Conservation (phyloP, 2,888 invertebrate genomes). For the Nasonovia ribisnigri region DNA sequence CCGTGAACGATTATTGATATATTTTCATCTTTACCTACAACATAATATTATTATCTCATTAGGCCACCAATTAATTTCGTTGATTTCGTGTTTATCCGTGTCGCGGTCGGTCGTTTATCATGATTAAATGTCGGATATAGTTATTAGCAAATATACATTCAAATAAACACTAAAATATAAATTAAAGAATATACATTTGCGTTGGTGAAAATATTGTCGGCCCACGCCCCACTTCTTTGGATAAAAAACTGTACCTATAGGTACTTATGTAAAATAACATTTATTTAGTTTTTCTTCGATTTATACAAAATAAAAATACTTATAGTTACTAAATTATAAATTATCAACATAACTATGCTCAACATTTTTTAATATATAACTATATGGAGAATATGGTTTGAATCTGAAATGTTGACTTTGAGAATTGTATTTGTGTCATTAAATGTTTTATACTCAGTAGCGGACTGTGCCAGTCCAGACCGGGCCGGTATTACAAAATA, state of each 20-base stretch:
- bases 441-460: too few relatives aligned
- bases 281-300: neutral
- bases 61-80: too few relatives aligned
- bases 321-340: neutral
- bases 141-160: neutral
- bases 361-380: too few relatives aligned
- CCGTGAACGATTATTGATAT: neutral
- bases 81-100: too few relatives aligned
- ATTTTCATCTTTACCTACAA: neutral
- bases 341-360: neutral
- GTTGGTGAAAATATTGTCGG: neutral
- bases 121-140: too few relatives aligned
- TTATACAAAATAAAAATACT: neutral
- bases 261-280: neutral
- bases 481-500: too few relatives aligned
- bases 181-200: neutral
- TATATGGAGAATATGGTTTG: too few relatives aligned
- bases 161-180: too few relatives aligned
- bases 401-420: too few relatives aligned
- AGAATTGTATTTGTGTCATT: too few relatives aligned
- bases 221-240: neutral
- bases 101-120: neutral
- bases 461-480: too few relatives aligned
- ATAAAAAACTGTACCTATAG: neutral
- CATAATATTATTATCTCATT: neutral